These are phyloP conservation scores for Phycodurus eques DNA, from an alignment of 2,113 vertebrate genomes.

Conservation along the genomic window DNA sequence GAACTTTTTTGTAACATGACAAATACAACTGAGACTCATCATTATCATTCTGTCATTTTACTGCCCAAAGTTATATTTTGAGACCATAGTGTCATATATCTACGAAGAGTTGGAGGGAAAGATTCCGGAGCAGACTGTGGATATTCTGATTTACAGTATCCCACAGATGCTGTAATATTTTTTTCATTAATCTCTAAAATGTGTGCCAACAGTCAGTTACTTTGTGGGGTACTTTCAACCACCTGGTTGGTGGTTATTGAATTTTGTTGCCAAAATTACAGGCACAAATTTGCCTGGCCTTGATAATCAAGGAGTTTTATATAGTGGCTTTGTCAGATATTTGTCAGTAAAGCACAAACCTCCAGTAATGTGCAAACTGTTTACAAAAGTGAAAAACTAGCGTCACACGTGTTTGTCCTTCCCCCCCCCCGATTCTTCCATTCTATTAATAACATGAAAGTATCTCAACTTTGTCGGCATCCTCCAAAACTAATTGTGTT, in stretches of 20 bases:
- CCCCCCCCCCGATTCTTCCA: background rate
- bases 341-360: background rate
- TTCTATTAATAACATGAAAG: background rate
- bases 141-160: background rate
- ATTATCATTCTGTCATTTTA: conserved; percentile 22
- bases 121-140: background rate
- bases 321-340: background rate
- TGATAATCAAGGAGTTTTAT: background rate
- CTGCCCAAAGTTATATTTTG: conserved; percentile 20
- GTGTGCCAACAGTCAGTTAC: background rate
- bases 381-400: background rate
- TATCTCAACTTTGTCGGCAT: background rate
- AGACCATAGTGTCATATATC: conserved; percentile 10
- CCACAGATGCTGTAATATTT: no score
- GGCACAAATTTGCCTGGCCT: background rate
- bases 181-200: no score
- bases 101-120: background rate
- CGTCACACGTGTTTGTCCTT: background rate
- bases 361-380: conserved; percentile 1
- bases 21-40: conserved; percentile 43
- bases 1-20: conserved; percentile 32
- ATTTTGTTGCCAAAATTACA: background rate
- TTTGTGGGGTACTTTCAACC: background rate
- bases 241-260: background rate
- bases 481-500: background rate